Conservation (phyloP, 2,888 invertebrate species). For the Chloromyia formosa region DNA sequence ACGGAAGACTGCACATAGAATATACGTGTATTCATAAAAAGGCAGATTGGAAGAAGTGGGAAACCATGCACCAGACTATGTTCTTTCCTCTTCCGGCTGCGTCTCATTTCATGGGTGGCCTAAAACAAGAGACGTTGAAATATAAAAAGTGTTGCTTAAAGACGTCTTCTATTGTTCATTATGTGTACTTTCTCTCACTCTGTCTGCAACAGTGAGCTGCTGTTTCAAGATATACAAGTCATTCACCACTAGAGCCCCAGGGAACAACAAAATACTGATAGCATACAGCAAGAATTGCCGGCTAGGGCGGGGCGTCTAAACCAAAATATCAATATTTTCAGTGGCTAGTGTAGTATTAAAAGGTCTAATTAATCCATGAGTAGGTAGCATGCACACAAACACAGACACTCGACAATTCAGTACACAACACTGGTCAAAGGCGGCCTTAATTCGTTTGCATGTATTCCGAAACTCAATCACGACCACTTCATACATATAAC, state of each 20-base stretch:
- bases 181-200: constrained; percentile 16
- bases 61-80: background rate
- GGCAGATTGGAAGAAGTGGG: background rate
- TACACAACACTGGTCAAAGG: constrained; percentile 18
- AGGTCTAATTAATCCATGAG: constrained; percentile 16
- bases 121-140: background rate
- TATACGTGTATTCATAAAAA: constrained; percentile 1
- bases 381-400: constrained; percentile 3
- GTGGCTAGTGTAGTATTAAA: background rate
- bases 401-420: background rate
- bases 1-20: constrained; percentile 28
- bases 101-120: background rate
- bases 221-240: constrained; percentile 19
- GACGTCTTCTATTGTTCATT: constrained; percentile 40
- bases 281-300: constrained; percentile 4
- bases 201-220: background rate
- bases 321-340: background rate
- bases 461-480: background rate
- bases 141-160: constrained; percentile 18
- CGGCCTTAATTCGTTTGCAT: background rate
- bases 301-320: constrained; percentile 22
- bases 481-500: background rate
- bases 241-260: constrained; percentile 18
- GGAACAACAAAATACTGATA: background rate
- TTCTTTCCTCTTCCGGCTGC: background rate